Evolutionary conservation across 2,797 vertebrate genomes (phyloP), one percentile per base, ranked within the genome.

Genomic region (Gadopsis marmoratus): DNA sequence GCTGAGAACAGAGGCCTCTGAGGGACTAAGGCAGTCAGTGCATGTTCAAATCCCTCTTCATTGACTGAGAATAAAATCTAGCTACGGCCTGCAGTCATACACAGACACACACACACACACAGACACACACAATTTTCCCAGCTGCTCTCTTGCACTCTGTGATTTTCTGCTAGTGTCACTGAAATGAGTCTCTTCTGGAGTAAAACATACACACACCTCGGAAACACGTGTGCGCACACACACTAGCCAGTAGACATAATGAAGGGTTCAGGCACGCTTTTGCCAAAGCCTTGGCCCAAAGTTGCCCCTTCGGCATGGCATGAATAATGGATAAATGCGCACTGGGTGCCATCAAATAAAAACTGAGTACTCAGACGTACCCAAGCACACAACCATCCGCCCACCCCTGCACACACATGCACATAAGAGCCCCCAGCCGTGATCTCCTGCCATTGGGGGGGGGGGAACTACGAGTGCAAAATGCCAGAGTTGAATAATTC

Each of bases 401-500:
- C 68, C 76, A 58, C 19, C 39, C 41, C 29, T 11, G 7, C 80
- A 43, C 63, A 78, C 73, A 76, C 59, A 74, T 5, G 77, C 87
- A 78, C 61, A 82, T 50, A 64, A 65, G 62, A 74, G 62, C 82
- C 78, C 73, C 89, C 90, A 81, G 63, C 86, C 51, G 56, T 78
- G 83, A 91, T 75, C 82, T 79, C 75, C 77, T 16, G 55, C 90
- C 82, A 87, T 77, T 86, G 45, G 16, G 54, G 43, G 26, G 78
- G 86, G 88, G 80, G 74, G 77, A 81, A 75, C 71, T 73, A 82
- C 55, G 67, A 86, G 84, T 82, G 88, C 81, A 85, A 93, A 93
- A 94, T 93, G 89, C 80, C 90, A 93, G 73, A 86, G 84, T 86
- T 94, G 87, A 94, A 94, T 94, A 94, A 94, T 93, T 95, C 78